Percentiles rank a stretch among this genome's conserved stretches.
phyloP scores from a whole-genome alignment of 2,113 vertebrate genomes.

The Colaptes auratus region DNA sequence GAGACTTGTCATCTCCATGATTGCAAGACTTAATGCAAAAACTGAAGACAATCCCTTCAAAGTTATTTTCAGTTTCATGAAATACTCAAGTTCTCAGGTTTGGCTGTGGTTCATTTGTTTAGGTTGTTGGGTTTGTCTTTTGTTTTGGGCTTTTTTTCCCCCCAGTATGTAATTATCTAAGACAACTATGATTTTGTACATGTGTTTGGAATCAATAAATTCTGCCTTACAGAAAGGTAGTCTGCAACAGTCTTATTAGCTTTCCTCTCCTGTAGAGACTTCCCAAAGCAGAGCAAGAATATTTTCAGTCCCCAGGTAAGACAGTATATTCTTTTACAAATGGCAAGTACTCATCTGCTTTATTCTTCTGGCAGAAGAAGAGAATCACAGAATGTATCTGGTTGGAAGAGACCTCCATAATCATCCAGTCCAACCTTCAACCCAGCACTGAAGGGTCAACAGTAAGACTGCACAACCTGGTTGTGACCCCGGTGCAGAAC shows the following conservation, averaged over 20 bases:
- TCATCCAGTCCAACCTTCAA: too few species aligned
- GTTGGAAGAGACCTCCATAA: too few species aligned
- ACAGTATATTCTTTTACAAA: not conserved
- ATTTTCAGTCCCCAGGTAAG: not conserved
- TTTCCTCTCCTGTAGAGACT: not conserved
- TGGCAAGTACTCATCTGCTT: not conserved
- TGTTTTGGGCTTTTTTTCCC: not conserved
- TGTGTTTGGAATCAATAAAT: not conserved
- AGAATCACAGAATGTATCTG: too few species aligned
- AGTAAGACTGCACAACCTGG: too few species aligned
- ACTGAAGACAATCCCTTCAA: not conserved
- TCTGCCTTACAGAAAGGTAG: not conserved
- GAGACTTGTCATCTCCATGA: not conserved
- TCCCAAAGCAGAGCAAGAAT: not conserved
- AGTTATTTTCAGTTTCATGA: not conserved
- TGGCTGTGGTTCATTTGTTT: not conserved
- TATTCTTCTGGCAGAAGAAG: not conserved
- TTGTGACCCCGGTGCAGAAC: too few species aligned
- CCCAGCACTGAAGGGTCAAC: too few species aligned
- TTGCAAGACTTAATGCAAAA: not conserved
- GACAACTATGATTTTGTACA: not conserved
- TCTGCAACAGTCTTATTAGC: not conserved
- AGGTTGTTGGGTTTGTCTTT: fast-evolving
- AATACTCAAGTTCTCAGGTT: not conserved
- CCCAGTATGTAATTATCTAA: not conserved